Evolutionary conservation across 2,113 vertebrate genomes (phyloP), one percentile per base, ranked within the genome.

Genomic region (Bucco capensis): DNA sequence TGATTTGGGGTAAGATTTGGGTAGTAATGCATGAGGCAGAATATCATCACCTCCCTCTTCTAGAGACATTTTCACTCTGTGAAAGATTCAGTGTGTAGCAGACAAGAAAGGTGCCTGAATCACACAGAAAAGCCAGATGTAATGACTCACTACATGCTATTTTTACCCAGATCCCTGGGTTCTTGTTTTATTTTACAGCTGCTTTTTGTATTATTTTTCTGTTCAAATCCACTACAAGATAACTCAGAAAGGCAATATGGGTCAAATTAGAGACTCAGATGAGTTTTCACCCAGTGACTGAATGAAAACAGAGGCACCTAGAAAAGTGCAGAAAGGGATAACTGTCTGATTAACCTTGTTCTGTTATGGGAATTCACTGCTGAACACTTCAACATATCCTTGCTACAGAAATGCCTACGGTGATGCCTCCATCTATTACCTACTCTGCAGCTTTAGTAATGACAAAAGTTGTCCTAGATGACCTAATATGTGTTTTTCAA

Each of bases 21-120:
- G 73, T 72, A 70, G 72, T 40, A 89, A 87, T 1, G 19, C 33
- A 62, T 51, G 38, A 83, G 50, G 73, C 54, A 76, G 71, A 84
- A 66, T 76, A 85, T 66, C 47, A 82, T 69, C 53, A n/a, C n/a
- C 49, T 93, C 42, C 67, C 12, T 82, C 88, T 90, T 47, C 9
- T 51, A 89, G 54, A 94, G 64, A 73, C 27, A 62, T 10, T 16
- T 85, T 92, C 71, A 33, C 17, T 64, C 67, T 40, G 12, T 50
- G 62, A 90, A 84, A 88, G 71, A 90, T 71, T 72, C 17, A 35
- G 73, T 46, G 56, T 73, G 86, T 69, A 64, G 42, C 74, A 92
- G 89, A 95, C 83, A 85, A 83, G 47, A 94, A 92, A 70, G 4
- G 4, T 85, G 51, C 47, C 58, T 90, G 74, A 92, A 93, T 85